phyloP scores from a whole-genome alignment of 2,113 vertebrate species.

The Heterotis niloticus region DNA sequence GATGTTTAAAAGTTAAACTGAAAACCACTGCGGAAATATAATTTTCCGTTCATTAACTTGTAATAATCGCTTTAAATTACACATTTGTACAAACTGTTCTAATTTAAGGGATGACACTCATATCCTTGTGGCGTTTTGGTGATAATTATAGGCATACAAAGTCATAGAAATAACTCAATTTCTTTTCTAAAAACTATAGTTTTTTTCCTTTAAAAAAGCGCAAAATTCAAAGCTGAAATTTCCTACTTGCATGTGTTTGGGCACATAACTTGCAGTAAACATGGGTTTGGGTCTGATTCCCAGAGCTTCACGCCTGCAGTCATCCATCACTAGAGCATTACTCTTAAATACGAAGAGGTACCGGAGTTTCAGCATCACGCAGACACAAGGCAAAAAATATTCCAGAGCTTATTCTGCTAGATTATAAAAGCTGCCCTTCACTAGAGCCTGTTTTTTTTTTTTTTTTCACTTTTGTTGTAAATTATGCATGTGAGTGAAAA shows the following conservation, averaged over 20 bases:
- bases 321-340: slow-evolving; percentile 9
- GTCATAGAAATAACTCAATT: background rate
- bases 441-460: background rate
- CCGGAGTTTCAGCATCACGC: background rate
- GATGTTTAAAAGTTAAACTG: background rate
- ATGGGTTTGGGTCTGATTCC: slow-evolving; percentile 17
- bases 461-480: too few species aligned
- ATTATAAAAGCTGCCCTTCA: background rate
- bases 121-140: background rate
- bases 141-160: background rate
- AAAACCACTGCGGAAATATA: background rate
- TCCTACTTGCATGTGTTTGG: background rate
- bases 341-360: background rate
- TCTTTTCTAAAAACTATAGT: background rate
- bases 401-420: background rate
- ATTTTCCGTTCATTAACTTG: background rate
- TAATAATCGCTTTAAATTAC: background rate
- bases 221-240: slow-evolving; percentile 12
- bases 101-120: background rate
- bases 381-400: background rate
- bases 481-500: too few species aligned
- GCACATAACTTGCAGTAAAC: slow-evolving; percentile 22
- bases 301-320: background rate
- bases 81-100: background rate
- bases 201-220: background rate